A percentile compares a stretch with the other conserved stretches of the same genome.
Conservation (phyloP, 2,888 invertebrate genomes). For the Torymus tubicola region DNA sequence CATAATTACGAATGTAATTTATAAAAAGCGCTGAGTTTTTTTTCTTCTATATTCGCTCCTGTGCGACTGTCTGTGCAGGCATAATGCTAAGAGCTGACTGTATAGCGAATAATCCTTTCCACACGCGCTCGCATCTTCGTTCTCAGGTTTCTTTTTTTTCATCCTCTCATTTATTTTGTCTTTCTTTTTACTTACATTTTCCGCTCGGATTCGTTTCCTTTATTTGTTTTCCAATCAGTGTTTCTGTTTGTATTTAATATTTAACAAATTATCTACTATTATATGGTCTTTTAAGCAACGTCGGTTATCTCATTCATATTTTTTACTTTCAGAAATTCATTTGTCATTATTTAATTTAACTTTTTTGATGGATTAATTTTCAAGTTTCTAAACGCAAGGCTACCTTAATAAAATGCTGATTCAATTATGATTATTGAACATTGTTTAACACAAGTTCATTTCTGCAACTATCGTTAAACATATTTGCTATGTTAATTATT, state of each 20-base stretch:
- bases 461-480: too few relatives aligned
- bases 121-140: constrained; percentile 7
- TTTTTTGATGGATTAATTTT: too few relatives aligned
- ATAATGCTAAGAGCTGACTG: neutral
- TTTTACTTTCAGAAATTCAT: too few relatives aligned
- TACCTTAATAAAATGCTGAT: too few relatives aligned
- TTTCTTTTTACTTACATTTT: neutral
- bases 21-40: constrained; percentile 61
- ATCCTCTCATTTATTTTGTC: neutral
- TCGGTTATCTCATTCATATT: too few relatives aligned
- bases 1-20: constrained; percentile 70
- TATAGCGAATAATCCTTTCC: constrained; percentile 23
- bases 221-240: neutral
- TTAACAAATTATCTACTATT: constrained; percentile 29
- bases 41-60: constrained; percentile 41
- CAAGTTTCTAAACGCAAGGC: too few relatives aligned
- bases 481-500: too few relatives aligned
- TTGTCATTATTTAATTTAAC: too few relatives aligned
- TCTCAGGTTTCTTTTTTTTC: neutral
- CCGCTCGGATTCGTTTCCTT: too few relatives aligned
- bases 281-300: neutral
- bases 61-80: constrained; percentile 1
- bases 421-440: too few relatives aligned
- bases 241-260: constrained; percentile 28
- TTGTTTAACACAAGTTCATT: too few relatives aligned